Evolutionary conservation across 2,797 vertebrate species (phyloP).

Genomic region (Tolypeutes matacus): DNA sequence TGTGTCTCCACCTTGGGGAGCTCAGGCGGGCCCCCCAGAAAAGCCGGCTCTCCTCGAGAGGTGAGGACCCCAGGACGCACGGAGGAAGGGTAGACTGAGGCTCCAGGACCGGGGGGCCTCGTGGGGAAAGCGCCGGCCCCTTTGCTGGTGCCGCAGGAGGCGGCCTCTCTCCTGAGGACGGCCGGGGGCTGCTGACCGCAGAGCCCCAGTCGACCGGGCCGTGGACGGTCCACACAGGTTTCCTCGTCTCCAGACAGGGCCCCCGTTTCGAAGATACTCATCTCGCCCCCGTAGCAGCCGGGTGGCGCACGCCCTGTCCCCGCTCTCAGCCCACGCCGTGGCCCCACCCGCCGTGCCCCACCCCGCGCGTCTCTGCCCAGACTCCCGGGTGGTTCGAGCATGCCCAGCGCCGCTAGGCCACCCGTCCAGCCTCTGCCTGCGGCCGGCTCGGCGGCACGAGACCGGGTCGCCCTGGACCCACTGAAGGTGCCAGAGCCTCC

Average conservation of each 20-base stretch:
- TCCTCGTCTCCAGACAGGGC: background rate
- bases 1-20: background rate
- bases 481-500: no score
- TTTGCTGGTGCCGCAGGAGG: background rate
- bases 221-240: background rate
- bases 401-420: background rate
- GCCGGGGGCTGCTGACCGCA: background rate
- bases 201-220: background rate
- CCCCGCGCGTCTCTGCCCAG: rapidly evolving
- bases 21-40: rapidly evolving
- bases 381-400: rapidly evolving
- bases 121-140: background rate
- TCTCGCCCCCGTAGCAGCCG: background rate
- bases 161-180: no score
- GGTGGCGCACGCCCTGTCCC: background rate
- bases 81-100: rapidly evolving
- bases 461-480: no score
- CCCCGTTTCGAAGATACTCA: background rate
- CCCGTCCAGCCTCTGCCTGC: background rate
- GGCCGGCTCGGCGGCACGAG: no score
- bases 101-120: rapidly evolving
- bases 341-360: background rate
- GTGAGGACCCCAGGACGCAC: rapidly evolving
- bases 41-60: background rate
- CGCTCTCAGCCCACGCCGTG: background rate